A percentile compares a stretch with the other conserved stretches of the same genome.
These are phyloP conservation scores for Listronotus oregonensis DNA, from an alignment of 1,140 invertebrate genomes.

Conservation along the genomic window DNA sequence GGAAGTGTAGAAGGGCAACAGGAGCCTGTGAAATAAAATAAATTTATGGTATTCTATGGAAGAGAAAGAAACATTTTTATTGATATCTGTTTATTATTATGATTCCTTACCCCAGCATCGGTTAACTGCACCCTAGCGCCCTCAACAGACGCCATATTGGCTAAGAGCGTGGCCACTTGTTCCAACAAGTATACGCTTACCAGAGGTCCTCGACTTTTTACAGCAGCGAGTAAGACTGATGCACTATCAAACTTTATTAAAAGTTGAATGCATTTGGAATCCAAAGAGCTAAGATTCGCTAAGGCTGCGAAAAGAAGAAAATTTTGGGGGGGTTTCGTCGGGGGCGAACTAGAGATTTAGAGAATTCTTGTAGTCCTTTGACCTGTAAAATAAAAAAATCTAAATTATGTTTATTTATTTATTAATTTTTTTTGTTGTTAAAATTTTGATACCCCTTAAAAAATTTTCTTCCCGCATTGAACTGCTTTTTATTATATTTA, in stretches of 20 bases:
- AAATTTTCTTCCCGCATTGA: too few species aligned
- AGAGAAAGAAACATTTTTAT: too few species aligned
- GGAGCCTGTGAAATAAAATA: conserved; percentile 62
- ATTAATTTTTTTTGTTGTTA: neutral
- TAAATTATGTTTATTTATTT: neutral
- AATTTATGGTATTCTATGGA: neutral
- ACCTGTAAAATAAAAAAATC: conserved; percentile 24
- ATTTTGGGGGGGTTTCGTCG: conserved; percentile 71
- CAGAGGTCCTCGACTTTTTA: conserved; percentile 61
- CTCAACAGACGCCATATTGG: conserved; percentile 75
- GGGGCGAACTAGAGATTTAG: conserved; percentile 62
- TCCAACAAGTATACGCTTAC: conserved; percentile 74
- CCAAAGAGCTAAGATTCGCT: conserved; percentile 85
- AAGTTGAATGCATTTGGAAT: conserved; percentile 67
- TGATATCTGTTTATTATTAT: too few species aligned
- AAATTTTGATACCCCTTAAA: too few species aligned
- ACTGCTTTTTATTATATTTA: too few species aligned
- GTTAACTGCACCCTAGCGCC: conserved; percentile 67
- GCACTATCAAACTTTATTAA: conserved; percentile 64
- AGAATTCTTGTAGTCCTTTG: conserved; percentile 62
- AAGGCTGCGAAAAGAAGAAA: conserved; percentile 80
- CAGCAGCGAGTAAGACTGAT: conserved; percentile 61
- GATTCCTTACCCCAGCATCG: conserved; percentile 38
- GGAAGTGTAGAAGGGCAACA: conserved; percentile 75
- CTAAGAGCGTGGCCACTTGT: conserved; percentile 82